A percentile compares a stretch with the other conserved stretches of the same genome.
Evolutionary conservation across 2,888 invertebrate species (phyloP).

Genomic region (Litoditis marina): DNA sequence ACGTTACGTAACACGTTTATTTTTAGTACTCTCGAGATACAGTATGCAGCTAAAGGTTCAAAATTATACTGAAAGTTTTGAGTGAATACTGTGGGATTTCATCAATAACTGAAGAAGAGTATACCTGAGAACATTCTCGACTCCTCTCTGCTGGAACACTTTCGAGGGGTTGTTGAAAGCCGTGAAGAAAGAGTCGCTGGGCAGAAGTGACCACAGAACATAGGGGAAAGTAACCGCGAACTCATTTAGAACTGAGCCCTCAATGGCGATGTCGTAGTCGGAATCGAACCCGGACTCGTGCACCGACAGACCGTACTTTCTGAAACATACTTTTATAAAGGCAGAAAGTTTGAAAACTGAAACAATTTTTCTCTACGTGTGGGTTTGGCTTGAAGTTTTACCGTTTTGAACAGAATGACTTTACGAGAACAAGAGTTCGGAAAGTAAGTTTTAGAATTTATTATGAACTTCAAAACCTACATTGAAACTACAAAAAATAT

Average conservation of each 20-base stretch:
- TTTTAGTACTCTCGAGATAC: too few relatives aligned
- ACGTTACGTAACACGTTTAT: too few relatives aligned
- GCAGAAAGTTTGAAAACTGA: too few relatives aligned
- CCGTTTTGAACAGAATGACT: too few relatives aligned
- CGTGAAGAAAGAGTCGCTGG: constrained; percentile 38
- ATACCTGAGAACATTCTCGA: constrained; percentile 51
- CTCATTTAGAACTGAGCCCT: constrained; percentile 70
- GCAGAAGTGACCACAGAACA: constrained; percentile 42
- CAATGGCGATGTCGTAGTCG: constrained; percentile 70
- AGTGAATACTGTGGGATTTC: not conserved
- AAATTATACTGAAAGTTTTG: not conserved
- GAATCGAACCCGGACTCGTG: constrained; percentile 66
- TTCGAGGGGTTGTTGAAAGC: constrained; percentile 58
- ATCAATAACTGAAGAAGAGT: not conserved
- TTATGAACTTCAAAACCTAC: too few relatives aligned
- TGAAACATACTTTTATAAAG: constrained; percentile 15
- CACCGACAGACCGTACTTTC: constrained; percentile 76
- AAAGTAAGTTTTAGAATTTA: too few relatives aligned
- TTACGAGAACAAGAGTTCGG: too few relatives aligned
- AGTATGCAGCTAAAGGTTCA: too few relatives aligned
- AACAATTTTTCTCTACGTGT: too few relatives aligned
- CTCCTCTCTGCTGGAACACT: constrained; percentile 52
- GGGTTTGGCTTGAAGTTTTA: too few relatives aligned
- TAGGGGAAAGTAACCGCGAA: constrained; percentile 53
- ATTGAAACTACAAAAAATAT: too few relatives aligned